Percentiles rank a stretch among this genome's conserved stretches.
Conservation (phyloP, 2,113 vertebrate species). For the Theristicus caerulescens region DNA sequence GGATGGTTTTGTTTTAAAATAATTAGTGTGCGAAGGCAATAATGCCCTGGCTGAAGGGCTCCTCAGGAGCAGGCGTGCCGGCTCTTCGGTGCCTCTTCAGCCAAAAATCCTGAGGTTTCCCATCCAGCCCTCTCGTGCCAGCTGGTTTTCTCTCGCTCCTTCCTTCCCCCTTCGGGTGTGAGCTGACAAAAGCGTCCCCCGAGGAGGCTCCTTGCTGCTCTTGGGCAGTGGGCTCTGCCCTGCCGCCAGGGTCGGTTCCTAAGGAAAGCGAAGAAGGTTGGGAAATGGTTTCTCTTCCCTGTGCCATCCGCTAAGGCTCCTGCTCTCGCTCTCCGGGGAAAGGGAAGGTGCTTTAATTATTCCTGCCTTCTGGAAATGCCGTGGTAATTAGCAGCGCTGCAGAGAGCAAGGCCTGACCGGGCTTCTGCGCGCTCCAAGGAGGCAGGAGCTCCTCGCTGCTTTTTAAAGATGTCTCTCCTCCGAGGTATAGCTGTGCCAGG, state of each 20-base stretch:
- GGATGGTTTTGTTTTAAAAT: not conserved
- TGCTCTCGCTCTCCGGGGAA: not conserved
- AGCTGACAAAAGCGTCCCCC: not conserved
- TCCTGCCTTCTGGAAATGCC: not conserved
- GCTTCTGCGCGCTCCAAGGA: rapidly evolving
- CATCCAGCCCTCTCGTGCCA: not conserved
- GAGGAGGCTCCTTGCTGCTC: not conserved
- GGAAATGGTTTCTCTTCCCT: not conserved
- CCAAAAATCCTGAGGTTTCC: not conserved
- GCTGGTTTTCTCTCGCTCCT: not conserved
- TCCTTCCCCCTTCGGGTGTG: not conserved
- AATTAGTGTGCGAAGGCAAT: not conserved
- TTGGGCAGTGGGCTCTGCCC: rapidly evolving
- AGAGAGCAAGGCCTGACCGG: conserved; percentile 7
- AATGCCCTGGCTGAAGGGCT: not conserved
- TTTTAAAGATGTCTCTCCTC: not conserved
- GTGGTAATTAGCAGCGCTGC: not conserved
- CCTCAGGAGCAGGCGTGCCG: not conserved
- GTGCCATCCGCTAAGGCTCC: not conserved
- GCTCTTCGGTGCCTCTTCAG: not conserved
- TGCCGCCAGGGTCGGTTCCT: not conserved
- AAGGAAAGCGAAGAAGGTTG: not conserved
- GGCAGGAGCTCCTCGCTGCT: not conserved
- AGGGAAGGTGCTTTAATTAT: conserved; percentile 40
- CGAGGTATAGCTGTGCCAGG: not conserved